Evolutionary conservation across 2,797 vertebrate genomes (phyloP).

Genomic region (Pseudopleuronectes americanus): DNA sequence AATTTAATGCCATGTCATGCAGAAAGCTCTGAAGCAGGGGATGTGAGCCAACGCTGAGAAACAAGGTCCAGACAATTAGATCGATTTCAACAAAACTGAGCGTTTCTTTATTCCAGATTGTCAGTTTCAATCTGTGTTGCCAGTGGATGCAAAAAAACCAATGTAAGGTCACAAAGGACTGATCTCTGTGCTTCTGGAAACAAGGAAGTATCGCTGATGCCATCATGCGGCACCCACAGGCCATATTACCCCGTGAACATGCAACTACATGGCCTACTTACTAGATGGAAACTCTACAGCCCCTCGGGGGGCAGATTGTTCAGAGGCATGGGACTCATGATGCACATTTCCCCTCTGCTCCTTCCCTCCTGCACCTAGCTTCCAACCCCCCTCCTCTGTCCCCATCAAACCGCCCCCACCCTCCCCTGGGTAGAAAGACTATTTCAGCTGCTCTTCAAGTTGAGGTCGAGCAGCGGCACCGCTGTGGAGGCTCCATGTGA

Average conservation of each 20-base stretch:
- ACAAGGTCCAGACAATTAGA: slow-evolving; percentile 40
- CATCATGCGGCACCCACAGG: slow-evolving; percentile 50
- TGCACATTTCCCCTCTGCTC: slow-evolving; percentile 51
- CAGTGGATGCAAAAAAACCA: neutral
- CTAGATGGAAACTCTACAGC: slow-evolving; percentile 54
- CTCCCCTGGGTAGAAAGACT: slow-evolving; percentile 53
- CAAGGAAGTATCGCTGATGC: slow-evolving; percentile 43
- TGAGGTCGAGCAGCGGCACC: slow-evolving; percentile 54
- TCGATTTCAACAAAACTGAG: slow-evolving; percentile 38
- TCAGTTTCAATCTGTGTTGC: slow-evolving; percentile 30
- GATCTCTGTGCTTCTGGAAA: slow-evolving; percentile 24
- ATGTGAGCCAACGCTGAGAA: slow-evolving; percentile 23
- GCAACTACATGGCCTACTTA: slow-evolving; percentile 74
- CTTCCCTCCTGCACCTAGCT: slow-evolving; percentile 34
- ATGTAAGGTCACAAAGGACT: slow-evolving; percentile 1
- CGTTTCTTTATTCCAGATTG: slow-evolving; percentile 12
- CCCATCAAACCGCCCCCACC: slow-evolving; percentile 30
- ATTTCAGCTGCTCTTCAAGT: slow-evolving; percentile 58
- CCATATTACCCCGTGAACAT: slow-evolving; percentile 36
- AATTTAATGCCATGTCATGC: slow-evolving; percentile 62
- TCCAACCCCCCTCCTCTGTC: slow-evolving; percentile 16
- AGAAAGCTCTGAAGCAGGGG: slow-evolving; percentile 38
- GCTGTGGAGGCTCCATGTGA: slow-evolving; percentile 54
- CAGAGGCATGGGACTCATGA: slow-evolving; percentile 68
- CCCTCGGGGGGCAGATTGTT: slow-evolving; percentile 74